Evolutionary conservation across 2,113 vertebrate genomes (phyloP).

Genomic region (Gymnocephalus cernua): DNA sequence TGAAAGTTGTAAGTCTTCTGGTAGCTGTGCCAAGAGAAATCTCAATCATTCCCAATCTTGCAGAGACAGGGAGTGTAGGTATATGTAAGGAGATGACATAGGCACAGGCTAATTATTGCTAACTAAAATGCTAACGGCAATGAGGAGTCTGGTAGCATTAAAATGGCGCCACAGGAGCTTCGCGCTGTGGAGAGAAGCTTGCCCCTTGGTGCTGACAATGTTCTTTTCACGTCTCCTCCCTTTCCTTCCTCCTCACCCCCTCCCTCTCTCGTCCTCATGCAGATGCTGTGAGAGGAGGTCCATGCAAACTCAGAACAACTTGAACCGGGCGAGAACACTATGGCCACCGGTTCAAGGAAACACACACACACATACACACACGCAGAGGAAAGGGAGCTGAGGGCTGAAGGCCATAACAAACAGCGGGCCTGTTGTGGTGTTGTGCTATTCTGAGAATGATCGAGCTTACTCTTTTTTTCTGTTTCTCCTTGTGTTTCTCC

Average conservation of each 20-base stretch:
- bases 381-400: constrained; percentile 19
- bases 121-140: no score
- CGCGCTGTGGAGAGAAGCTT: no score
- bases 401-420: constrained; percentile 55
- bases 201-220: no score
- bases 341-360: constrained; percentile 37
- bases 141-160: no score
- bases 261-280: constrained; percentile 11
- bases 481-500: constrained; percentile 38
- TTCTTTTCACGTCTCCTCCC: constrained; percentile 67
- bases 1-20: no score
- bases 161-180: no score
- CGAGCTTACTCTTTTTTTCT: constrained; percentile 30
- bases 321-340: constrained; percentile 40
- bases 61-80: no score
- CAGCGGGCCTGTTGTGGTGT: constrained; percentile 55
- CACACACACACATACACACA: constrained; percentile 12
- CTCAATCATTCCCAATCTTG: no score
- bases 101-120: no score
- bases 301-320: constrained; percentile 45
- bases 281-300: constrained; percentile 3
- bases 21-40: no score
- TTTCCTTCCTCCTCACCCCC: constrained; percentile 61
- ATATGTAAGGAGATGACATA: no score
- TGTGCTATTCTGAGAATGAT: constrained; percentile 69